Evolutionary conservation across 2,888 invertebrate genomes (phyloP), one percentile per base, ranked within the genome.

Genomic region (Hypomecis atomaria): DNA sequence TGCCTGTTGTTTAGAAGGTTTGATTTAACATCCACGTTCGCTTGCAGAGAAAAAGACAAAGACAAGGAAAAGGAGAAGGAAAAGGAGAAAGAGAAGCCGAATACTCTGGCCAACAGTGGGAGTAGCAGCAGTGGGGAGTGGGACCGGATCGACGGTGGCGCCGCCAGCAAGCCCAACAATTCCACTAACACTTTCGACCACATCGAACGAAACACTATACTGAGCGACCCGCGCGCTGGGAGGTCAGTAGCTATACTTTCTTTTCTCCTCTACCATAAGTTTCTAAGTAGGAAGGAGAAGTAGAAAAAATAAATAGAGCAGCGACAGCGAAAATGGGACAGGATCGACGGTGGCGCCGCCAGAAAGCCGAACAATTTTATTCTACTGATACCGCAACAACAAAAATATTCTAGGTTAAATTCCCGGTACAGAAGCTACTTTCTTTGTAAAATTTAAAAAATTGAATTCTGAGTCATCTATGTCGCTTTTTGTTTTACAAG

Each of bases 201-300:
- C 67, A 93, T 96, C 13, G 95, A 95, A 81, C 89, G 96, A 63
- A 93, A 94, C 72, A 93, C 94, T 2, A 93, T 96, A 74, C 88
- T 96, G 59, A 93, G 94, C 47, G 96, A 96, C 80, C 95, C 95
- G 62, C 89, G 96, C 60, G 95, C 95, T 9, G 94, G 94, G 74
- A 92, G 92, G 92, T 91, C 59, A 4, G 61, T n/a, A n/a, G n/a
- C n/a, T n/a, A n/a, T n/a, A n/a, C n/a, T n/a, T n/a, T n/a, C n/a
- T n/a, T n/a, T n/a, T n/a, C n/a, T n/a, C n/a, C n/a, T n/a, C n/a
- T n/a, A n/a, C n/a, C n/a, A n/a, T n/a, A n/a, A n/a, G n/a, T n/a
- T n/a, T n/a, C n/a, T n/a, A n/a, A n/a, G n/a, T n/a, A n/a, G n/a
- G n/a, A n/a, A n/a, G n/a, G n/a, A n/a, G n/a, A n/a, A n/a, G n/a